Conservation (phyloP, 2,888 invertebrate genomes). For the Trilocha varians region DNA sequence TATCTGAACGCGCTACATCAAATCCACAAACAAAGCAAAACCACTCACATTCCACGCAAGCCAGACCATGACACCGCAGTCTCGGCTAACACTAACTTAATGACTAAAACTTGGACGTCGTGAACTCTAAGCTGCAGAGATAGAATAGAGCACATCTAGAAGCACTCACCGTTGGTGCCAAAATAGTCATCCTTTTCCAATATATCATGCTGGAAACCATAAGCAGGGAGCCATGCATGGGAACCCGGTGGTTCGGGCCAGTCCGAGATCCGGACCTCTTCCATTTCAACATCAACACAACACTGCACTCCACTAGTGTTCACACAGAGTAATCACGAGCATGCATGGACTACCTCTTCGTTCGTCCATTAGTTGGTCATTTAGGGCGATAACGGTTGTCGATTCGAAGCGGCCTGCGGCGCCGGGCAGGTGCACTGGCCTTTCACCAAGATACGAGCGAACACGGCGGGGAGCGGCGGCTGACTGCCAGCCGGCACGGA, state of each 20-base stretch:
- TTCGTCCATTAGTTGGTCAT: slow-evolving; percentile 67
- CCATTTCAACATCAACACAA: slow-evolving; percentile 68
- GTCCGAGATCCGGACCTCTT: slow-evolving; percentile 78
- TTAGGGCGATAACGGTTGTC: slow-evolving; percentile 64
- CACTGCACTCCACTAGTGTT: slow-evolving; percentile 65
- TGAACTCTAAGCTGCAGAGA: slow-evolving; percentile 19
- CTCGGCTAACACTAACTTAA: slow-evolving; percentile 29
- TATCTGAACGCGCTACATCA: slow-evolving; percentile 8
- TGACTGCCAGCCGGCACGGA: slow-evolving; percentile 38
- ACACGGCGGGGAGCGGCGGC: slow-evolving; percentile 55
- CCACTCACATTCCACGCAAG: slow-evolving; percentile 27
- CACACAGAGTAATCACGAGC: slow-evolving; percentile 56
- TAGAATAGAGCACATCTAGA: slow-evolving; percentile 16
- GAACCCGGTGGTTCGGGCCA: slow-evolving; percentile 80
- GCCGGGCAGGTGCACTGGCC: slow-evolving; percentile 19
- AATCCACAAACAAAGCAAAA: slow-evolving; percentile 26
- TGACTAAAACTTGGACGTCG: no score
- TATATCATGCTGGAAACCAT: slow-evolving; percentile 81
- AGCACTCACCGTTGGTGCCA: slow-evolving; percentile 75
- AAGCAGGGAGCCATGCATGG: slow-evolving; percentile 86
- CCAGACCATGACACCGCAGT: slow-evolving; percentile 22
- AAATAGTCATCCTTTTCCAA: slow-evolving; percentile 77
- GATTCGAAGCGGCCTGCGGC: slow-evolving; percentile 14
- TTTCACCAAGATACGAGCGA: slow-evolving; percentile 32
- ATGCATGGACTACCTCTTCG: slow-evolving; percentile 68